Base-by-base conservation (phyloP, 2,797 vertebrate genomes). In the Hephaestus fuliginosus region DNA sequence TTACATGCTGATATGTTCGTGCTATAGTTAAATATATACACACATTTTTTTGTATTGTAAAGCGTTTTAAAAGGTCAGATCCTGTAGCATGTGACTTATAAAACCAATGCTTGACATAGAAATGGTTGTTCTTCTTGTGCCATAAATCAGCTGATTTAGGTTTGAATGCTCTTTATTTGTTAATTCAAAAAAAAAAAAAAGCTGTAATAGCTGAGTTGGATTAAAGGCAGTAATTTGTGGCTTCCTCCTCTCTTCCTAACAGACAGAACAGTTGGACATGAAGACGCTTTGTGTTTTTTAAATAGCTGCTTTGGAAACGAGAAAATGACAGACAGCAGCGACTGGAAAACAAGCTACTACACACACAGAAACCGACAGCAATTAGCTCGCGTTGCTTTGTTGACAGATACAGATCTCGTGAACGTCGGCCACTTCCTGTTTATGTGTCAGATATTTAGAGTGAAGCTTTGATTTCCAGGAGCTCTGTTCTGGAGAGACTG, bases 371-470 rank as follows among this genome's bases (percentile, higher is more conserved):
- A 30, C 36, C 4, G 13, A 0, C 74, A 22, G 63, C 25, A 0
- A 41, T 22, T 41, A 70, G 77, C 81, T 74, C 78, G 61, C 74
- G 12, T 48, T 51, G 65, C 62, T 25, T 18, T 79, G 79, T 86
- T 78, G 81, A 86, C 76, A 18, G 83, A 80, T 73, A 58, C 17
- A 15, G 28, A 64, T 84, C 79, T 61, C 0, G 18, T 56, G 53
- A 33, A 43, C 6, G 3, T 25, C 4, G 66, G 18, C 69, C 11
- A 17, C 74, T 86, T 84, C 79, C 84, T 82, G 87, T 73, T 78
- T 76, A 14, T 55, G 4, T 14, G 36, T 15, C 53, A 15, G 83
- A 88, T 85, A 28, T 77, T 77, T 36, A 44, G 39, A 43, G 74
- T 65, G 3, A 1, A 2, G 56, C 56, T 70, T 30, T 46, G 51